Evolutionary conservation across 2,888 invertebrate species (phyloP), one percentile per base, ranked within the genome.

Genomic region (Mayetiola destructor): DNA sequence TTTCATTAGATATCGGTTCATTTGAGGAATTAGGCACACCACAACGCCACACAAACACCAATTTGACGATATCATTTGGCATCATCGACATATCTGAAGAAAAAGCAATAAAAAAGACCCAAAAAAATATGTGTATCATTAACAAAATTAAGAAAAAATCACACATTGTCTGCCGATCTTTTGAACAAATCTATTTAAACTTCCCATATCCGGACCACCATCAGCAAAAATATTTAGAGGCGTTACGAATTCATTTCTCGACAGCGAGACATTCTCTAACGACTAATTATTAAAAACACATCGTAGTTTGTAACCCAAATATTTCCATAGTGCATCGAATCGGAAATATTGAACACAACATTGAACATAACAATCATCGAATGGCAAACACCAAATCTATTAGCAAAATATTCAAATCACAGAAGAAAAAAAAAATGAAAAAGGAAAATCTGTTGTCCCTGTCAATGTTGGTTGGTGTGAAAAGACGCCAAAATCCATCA

Each of bases 1-100:
- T 48, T 48, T 48, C 48, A 48, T 48, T 48, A 48, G 48, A n/a
- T n/a, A n/a, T 48, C 48, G 48, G 48, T 48, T 48, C 48, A 48
- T 48, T 48, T 48, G 48, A 48, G 27, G n/a, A 48, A 48, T 48
- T 48, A 48, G 48, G 27, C 48, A 48, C 48, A 48, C 48, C 39
- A 36, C 18, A 42, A 42, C 23, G 23, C 21, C 42, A 42, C 9
- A 42, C 12, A 23, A 8, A 3, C 23, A n/a, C n/a, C n/a, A n/a
- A n/a, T n/a, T n/a, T n/a, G 16, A 42, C 23, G 42, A 42, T 42
- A n/a, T n/a, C n/a, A n/a, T n/a, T n/a, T 14, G 5, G 20, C 16
- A 42, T 42, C 42, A 23, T 40, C 39, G 5, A 42, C 9, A 42
- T 39, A 3, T 2, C 23, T 20, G 21, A 32, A 6, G 6, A 32